Percentiles rank a stretch among this genome's conserved stretches.
phyloP scores from a whole-genome alignment of 2,113 vertebrate species.

The Psilopsiagon aurifrons region DNA sequence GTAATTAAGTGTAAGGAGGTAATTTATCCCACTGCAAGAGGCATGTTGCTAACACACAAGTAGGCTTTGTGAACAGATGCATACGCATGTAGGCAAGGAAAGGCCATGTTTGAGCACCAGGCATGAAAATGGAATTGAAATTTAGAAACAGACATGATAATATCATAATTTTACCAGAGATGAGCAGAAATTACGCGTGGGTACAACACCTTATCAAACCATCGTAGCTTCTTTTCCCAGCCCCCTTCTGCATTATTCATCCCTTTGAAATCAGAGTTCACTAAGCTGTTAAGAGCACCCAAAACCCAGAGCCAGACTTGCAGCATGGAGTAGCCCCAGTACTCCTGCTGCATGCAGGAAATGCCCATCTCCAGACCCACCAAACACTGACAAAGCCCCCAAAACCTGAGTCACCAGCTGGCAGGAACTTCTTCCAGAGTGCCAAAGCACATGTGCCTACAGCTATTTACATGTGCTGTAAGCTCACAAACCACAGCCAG shows the following conservation, averaged over 20 bases:
- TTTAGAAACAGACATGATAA: not conserved
- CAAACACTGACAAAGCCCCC: not conserved
- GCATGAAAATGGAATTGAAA: not conserved
- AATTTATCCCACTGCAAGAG: not conserved
- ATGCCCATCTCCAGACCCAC: not conserved
- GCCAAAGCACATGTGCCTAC: not conserved
- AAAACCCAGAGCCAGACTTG: not conserved
- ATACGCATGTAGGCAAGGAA: not conserved
- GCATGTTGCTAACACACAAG: not conserved
- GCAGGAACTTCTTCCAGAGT: not conserved
- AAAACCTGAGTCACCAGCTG: not conserved
- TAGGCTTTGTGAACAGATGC: not conserved
- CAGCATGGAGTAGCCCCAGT: not conserved
- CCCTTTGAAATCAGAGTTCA: not conserved
- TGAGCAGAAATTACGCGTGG: not conserved
- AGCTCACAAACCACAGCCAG: not conserved
- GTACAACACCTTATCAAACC: not conserved
- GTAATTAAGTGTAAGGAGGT: not conserved
- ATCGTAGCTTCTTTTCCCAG: fast-evolving
- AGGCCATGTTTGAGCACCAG: not conserved
- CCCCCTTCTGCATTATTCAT: not conserved
- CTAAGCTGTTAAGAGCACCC: not conserved
- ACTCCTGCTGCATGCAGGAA: not conserved
- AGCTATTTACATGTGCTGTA: not conserved
- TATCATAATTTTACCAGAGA: not conserved